Conservation (phyloP, 2,888 invertebrate species). For the Caenorhabditis angaria region DNA sequence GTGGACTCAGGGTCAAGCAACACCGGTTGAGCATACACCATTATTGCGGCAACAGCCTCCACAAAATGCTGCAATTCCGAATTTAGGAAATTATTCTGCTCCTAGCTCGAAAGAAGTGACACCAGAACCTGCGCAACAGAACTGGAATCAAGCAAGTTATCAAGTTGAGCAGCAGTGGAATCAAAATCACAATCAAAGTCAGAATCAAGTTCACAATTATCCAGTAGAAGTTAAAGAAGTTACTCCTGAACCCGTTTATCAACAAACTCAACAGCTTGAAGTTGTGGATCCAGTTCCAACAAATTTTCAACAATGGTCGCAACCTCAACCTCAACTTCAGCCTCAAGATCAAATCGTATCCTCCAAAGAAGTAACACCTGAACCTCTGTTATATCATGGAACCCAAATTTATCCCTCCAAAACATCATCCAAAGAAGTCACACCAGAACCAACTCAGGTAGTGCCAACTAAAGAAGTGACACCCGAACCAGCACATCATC, state of each 20-base stretch:
- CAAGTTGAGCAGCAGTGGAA: too few relatives aligned
- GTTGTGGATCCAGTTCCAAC: too few relatives aligned
- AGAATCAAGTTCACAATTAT: too few relatives aligned
- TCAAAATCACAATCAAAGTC: too few relatives aligned
- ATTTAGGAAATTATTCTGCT: not conserved
- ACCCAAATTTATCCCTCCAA: too few relatives aligned
- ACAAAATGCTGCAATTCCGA: not conserved
- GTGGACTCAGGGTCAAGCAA: slow-evolving; percentile 9
- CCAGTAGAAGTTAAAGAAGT: too few relatives aligned
- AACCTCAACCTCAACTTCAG: slow-evolving; percentile 8
- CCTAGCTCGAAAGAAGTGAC: not conserved
- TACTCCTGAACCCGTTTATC: too few relatives aligned
- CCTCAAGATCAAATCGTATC: slow-evolving; percentile 7
- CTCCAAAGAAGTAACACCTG: not conserved
- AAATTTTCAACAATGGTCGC: too few relatives aligned
- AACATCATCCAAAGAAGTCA: not conserved
- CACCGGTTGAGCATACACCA: slow-evolving; percentile 8
- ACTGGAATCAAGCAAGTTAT: not conserved
- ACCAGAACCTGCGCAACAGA: not conserved
- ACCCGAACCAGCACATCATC: not conserved
- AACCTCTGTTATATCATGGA: too few relatives aligned
- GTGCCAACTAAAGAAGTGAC: not conserved
- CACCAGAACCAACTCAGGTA: not conserved
- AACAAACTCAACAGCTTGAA: too few relatives aligned
- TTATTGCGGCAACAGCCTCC: not conserved